Percentiles rank a stretch among this genome's conserved stretches.
Conservation (phyloP, 1,140 invertebrate genomes). For the Drosophila tani region DNA sequence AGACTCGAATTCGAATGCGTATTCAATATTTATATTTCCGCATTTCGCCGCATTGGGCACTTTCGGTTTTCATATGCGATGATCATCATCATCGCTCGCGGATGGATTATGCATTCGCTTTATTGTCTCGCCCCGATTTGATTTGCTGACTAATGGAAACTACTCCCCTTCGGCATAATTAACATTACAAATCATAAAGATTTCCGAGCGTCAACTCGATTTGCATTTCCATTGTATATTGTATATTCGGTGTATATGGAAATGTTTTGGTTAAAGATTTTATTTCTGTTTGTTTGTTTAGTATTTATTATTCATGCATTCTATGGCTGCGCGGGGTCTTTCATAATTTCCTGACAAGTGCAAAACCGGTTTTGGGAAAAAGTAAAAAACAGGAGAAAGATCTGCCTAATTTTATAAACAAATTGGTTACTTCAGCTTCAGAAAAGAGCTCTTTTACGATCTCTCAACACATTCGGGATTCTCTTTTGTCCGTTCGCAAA, state of each 20-base stretch:
- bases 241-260: conserved; percentile 2
- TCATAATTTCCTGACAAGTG: conserved; percentile 71
- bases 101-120: conserved; percentile 56
- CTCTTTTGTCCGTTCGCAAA: conserved; percentile 66
- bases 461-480: conserved; percentile 20
- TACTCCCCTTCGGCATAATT: conserved; percentile 56
- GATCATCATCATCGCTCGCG: not conserved
- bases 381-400: conserved; percentile 6
- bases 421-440: conserved; percentile 26
- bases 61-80: conserved; percentile 62
- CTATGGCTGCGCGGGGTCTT: conserved; percentile 51
- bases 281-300: conserved; percentile 51
- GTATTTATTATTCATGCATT: conserved; percentile 69
- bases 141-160: conserved; percentile 67
- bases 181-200: conserved; percentile 81
- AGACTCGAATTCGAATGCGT: conserved; percentile 15
- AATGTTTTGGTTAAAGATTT: conserved; percentile 47
- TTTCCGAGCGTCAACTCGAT: conserved; percentile 51
- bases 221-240: conserved; percentile 59
- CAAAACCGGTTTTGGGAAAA: conserved; percentile 60
- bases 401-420: conserved; percentile 55
- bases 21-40: conserved; percentile 58
- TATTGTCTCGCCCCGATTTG: conserved; percentile 54
- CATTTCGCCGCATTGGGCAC: conserved; percentile 60
- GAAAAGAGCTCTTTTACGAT: conserved; percentile 43